Evolutionary conservation across 2,888 invertebrate genomes (phyloP).

Genomic region (Thysanoteuthis rhombus): DNA sequence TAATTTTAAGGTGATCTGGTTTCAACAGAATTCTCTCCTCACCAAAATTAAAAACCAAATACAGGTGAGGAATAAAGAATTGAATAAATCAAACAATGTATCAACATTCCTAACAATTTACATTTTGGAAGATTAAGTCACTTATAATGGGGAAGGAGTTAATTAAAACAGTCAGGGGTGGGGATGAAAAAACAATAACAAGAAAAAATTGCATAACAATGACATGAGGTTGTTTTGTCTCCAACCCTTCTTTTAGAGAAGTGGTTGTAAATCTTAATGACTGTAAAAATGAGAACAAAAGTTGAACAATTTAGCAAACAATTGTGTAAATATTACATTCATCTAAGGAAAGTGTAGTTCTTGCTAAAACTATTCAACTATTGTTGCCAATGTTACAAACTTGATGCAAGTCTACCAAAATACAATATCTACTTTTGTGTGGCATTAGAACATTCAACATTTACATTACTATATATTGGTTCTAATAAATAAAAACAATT

Average conservation of each 20-base stretch:
- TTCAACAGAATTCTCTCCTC: neutral
- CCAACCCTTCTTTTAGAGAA: neutral
- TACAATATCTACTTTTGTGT: constrained; percentile 27
- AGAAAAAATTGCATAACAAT: neutral
- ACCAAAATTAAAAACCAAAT: neutral
- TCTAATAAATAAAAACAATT: constrained; percentile 13
- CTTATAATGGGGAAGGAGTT: neutral
- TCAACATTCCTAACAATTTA: constrained; percentile 20
- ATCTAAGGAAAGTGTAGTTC: neutral
- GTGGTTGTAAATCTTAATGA: neutral
- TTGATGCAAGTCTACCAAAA: constrained; percentile 26
- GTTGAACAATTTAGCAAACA: neutral
- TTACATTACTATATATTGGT: neutral
- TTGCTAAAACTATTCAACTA: neutral
- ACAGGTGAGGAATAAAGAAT: neutral
- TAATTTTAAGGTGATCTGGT: neutral
- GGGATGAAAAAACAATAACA: neutral
- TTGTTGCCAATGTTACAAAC: neutral
- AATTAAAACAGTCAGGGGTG: neutral
- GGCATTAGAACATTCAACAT: constrained; percentile 19
- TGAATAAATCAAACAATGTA: constrained; percentile 1
- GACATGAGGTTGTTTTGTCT: neutral
- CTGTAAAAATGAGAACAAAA: neutral
- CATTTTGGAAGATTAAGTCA: constrained; percentile 18
- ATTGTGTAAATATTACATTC: neutral